Base-by-base conservation (phyloP, 2,888 invertebrate species). In the Cerastis rubricosa region DNA sequence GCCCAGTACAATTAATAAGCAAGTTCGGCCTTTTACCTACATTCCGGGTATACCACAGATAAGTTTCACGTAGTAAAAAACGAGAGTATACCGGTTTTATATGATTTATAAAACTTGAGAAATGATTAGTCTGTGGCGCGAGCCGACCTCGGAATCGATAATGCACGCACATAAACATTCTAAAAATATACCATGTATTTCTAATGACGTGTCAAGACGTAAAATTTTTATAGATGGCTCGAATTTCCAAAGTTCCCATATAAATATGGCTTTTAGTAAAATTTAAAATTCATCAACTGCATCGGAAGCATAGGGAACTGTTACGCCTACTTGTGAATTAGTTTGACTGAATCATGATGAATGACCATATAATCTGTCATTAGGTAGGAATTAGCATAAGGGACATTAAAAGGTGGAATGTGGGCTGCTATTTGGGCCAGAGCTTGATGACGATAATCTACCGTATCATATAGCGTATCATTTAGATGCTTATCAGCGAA, bases 51-150 rank as follows among this genome's bases (percentile, higher is more conserved):
- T 45, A 85, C 73, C 68, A 78, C 47, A 82, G 75, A 65, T 81
- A 71, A 83, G 70, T 83, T 87, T 87, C 84, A 78, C 78, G 68
- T 66, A 65, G 54, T 76, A 77, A 80, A 85, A 83, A 84, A 78
- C 72, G 82, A 83, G 80, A 80, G 75, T 78, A 81, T 86, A 87
- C 89, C 87, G 86, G 86, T 86, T 87, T 72, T 68, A 54, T 71
- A 74, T 61, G 64, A 80, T 77, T 76, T 79, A 82, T 75, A 87
- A 83, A 84, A 84, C 79, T 75, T 80, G 69, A 73, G 70, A 85
- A 81, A 81, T 81, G 63, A 86, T 85, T 86, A 81, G 69, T 68
- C 80, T 81, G 71, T 79, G 79, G 78, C 76, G 43, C 83, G 76
- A 70, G 76, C 57, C 57, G 69, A 66, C 78, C 72, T 74, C 82